phyloP scores from a whole-genome alignment of 2,113 vertebrate genomes.

The Macrotis lagotis region DNA sequence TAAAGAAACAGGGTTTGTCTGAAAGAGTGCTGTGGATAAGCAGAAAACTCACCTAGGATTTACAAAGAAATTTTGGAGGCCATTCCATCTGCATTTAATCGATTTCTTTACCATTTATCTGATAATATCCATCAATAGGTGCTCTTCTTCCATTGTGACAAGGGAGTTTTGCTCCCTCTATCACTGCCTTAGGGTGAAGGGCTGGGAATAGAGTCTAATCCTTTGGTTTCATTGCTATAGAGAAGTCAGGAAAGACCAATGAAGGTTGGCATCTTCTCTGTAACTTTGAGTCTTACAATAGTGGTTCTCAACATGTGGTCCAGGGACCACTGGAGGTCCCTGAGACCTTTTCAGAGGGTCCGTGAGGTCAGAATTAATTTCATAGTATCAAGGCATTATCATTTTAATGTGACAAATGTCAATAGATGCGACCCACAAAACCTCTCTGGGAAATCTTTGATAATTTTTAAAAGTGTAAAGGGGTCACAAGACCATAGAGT shows the following conservation, averaged over 20 bases:
- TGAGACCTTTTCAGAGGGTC: not conserved
- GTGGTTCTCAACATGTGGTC: too few relatives aligned
- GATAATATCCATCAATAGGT: too few relatives aligned
- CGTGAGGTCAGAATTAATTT: not conserved
- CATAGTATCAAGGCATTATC: not conserved
- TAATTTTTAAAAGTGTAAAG: not conserved
- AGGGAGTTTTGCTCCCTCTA: not conserved
- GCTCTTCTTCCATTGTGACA: not conserved
- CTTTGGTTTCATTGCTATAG: too few relatives aligned
- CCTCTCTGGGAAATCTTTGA: not conserved
- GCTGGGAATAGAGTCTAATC: not conserved
- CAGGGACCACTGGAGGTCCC: too few relatives aligned
- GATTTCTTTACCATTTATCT: not conserved
- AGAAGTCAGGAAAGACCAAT: too few relatives aligned
- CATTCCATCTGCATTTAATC: not conserved
- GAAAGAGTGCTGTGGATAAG: not conserved
- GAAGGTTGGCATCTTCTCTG: too few relatives aligned
- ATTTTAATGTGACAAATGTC: not conserved
- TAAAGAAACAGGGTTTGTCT: not conserved
- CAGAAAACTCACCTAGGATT: too few relatives aligned
- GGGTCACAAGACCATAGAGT: too few relatives aligned
- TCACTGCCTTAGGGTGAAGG: not conserved
- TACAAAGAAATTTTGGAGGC: not conserved
- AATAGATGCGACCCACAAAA: not conserved
- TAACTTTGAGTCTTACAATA: too few relatives aligned